Evolutionary conservation across 2,888 invertebrate species (phyloP), one percentile per base, ranked within the genome.

Genomic region (Andrena haemorrhoa): DNA sequence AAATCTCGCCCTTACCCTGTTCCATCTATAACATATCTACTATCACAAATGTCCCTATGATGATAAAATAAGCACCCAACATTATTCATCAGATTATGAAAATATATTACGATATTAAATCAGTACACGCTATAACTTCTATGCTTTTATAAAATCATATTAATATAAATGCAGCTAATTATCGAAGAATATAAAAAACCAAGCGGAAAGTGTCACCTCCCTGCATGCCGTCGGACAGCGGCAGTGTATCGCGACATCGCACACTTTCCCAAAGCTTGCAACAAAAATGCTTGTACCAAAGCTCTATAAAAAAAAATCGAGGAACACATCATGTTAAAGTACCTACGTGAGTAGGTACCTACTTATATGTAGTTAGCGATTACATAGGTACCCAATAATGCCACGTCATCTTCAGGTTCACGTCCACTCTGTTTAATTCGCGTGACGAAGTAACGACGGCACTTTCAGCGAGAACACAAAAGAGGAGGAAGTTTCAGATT

Each of bases 161-260:
- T 23, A 12, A 10, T 10, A 56, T 7, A 10, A 56, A 10, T 23
- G 1, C 10, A 26, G 10, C 4, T 4, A 56, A 56, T 23, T 56
- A 56, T 8, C 23, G 10, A 26, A 56, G 23, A 20, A 16, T 12
- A n/a, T 2, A 6, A 6, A 16, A 65, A 56, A 53, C 2, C 1
- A 2, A 26, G 12, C 2, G 16, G 8, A n/a, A 58, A 31, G 31
- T n/a, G 23, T 16, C 31, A 10, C 5, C n/a, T 26, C 10, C 23
- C 23, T 33, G 72, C 66, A 35, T 2, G 33, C 79, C 79, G 79
- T 63, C 79, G 79, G 79, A 66, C 2, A 23, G 51, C 60, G 35
- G 5, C 33, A 53, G 47, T 35, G 6, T 5, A 10, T 53, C 16
- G 26, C 33, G 0, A 16, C 20, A 0, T 49, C 26, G 23, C 10